Evolutionary conservation across 2,113 vertebrate genomes (phyloP).

Genomic region (Dasyurus viverrinus): DNA sequence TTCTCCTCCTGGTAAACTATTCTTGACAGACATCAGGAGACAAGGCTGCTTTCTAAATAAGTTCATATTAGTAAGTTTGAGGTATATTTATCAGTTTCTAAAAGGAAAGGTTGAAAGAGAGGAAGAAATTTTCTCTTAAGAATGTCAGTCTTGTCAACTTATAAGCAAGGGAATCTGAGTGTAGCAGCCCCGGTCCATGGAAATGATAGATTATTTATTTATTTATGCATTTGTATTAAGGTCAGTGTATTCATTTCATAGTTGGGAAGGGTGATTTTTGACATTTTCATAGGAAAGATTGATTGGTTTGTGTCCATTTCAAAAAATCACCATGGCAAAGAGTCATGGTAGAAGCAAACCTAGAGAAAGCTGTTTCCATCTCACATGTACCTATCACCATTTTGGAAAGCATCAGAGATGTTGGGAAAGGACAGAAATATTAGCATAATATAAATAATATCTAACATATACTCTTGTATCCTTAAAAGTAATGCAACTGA

Average conservation of each 20-base stretch:
- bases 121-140: constrained; percentile 36
- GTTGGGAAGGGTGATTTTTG: constrained; percentile 77
- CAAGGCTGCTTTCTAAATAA: background rate
- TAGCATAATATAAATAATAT: constrained; percentile 42
- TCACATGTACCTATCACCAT: constrained; percentile 58
- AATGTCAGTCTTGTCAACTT: constrained; percentile 69
- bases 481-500: constrained; percentile 47
- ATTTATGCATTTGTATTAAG: constrained; percentile 80
- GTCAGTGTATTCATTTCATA: constrained; percentile 81
- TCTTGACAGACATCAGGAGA: constrained; percentile 7
- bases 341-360: constrained; percentile 35
- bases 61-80: constrained; percentile 56
- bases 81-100: constrained; percentile 48
- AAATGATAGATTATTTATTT: constrained; percentile 64
- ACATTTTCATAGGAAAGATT: constrained; percentile 78
- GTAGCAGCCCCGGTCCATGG: constrained; percentile 40
- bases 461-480: background rate
- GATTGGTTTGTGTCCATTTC: constrained; percentile 80
- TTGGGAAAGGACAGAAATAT: constrained; percentile 12
- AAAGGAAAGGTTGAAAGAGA: background rate
- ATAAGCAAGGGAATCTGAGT: constrained; percentile 63
- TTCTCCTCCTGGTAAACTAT: background rate
- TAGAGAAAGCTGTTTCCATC: constrained; percentile 62
- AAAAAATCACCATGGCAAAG: constrained; percentile 72
- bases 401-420: constrained; percentile 53